Base-by-base conservation (phyloP, 2,888 invertebrate genomes). In the Seira sanloemensis region DNA sequence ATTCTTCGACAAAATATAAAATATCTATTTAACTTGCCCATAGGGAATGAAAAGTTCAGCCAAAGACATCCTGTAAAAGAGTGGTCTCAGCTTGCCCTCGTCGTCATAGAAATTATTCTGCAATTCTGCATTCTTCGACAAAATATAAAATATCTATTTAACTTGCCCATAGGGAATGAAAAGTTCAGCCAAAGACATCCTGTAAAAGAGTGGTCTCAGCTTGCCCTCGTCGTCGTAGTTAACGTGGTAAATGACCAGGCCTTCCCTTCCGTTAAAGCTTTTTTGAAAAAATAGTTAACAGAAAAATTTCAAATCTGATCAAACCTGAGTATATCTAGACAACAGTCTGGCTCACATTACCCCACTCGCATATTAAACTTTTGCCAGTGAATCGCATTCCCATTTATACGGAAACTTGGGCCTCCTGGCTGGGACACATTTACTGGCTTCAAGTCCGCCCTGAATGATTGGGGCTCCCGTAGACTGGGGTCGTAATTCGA, bases 331-430 rank as follows among this genome's bases (percentile, higher is more conserved):
- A 46, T 12, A 19, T 12, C n/a, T 7, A 18, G 65, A 9, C 9
- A 5, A 18, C 7, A 65, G 65, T 18, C 7, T 12, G 7, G 65
- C 19, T 65, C 46, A 46, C 7, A 66, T 21, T 71, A 82, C 82
- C 82, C 79, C 21, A 84, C n/a, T 12, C 86, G 23, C 79, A 86
- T 78, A 62, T 86, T 86, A 18, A 58, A 86, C 16, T 86, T 86
- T 50, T 86, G 86, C 84, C 86, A 86, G 16, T 7, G 25, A 2
- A 86, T 25, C 62, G 78, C 26, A 25, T 85, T 78, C 25, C 80
- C 80, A 7, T 23, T 2, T 1, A 85, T 71, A 1, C 69, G 78
- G 50, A 68, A 84, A n/a, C 80, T 78, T 2, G 78, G 46, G 12
- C 67, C 68, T n/a, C 62, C 18, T 9, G 25, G 1, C 18, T 84